Percentiles rank a stretch among this genome's conserved stretches.
phyloP scores from a whole-genome alignment of 2,113 vertebrate genomes.

The Lagopus leucura region DNA sequence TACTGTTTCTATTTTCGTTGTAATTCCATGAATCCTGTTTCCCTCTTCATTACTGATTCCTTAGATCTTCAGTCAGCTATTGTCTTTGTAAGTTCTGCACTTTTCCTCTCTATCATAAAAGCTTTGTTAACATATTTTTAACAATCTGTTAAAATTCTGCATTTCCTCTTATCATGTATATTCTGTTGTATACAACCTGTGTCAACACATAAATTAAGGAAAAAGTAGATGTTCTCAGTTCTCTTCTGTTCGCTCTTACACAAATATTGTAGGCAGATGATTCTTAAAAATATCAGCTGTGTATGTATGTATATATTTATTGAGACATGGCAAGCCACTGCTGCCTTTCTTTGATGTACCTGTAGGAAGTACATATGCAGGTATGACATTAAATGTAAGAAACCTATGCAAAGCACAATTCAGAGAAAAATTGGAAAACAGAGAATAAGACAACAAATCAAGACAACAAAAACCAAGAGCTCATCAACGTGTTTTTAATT shows the following conservation, averaged over 20 bases:
- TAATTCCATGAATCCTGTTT: not conserved
- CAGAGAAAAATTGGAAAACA: not conserved
- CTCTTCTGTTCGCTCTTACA: not conserved
- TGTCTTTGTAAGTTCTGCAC: not conserved
- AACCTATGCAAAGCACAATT: not conserved
- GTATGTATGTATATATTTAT: not conserved
- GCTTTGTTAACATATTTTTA: not conserved
- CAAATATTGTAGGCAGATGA: not conserved
- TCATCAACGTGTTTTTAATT: not conserved
- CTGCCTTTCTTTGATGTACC: not conserved
- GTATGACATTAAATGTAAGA: not conserved
- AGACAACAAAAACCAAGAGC: not conserved
- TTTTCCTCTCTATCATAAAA: not conserved
- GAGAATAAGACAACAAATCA: not conserved
- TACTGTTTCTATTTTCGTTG: not conserved
- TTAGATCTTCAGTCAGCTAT: not conserved
- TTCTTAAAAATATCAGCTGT: not conserved
- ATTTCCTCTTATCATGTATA: not conserved
- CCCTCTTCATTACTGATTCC: not conserved
- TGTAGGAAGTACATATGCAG: not conserved
- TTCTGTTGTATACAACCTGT: not conserved
- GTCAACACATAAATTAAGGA: not conserved
- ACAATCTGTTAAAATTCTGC: not conserved
- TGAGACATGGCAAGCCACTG: not conserved
- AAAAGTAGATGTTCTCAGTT: not conserved